A percentile compares a stretch with the other conserved stretches of the same genome.
Conservation (phyloP, 2,113 vertebrate species). For the Bettongia penicillata region DNA sequence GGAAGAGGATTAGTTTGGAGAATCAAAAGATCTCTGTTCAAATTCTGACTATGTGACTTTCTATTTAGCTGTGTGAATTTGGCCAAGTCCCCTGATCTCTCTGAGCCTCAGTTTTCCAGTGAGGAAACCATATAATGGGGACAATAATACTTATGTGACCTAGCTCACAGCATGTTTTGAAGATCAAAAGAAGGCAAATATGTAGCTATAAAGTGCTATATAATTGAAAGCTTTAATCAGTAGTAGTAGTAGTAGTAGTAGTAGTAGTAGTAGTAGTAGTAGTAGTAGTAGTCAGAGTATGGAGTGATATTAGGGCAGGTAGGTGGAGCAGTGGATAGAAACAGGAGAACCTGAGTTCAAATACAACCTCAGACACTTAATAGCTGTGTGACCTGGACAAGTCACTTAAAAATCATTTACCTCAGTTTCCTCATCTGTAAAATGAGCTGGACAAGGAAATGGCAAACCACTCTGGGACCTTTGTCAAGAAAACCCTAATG, state of each 20-base stretch:
- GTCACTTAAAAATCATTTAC: too few relatives aligned
- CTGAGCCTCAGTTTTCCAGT: neutral
- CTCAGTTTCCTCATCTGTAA: too few relatives aligned
- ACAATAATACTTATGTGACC: neutral
- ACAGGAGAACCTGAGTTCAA: neutral
- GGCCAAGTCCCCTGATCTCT: neutral
- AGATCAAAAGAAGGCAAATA: neutral
- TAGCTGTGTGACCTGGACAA: neutral
- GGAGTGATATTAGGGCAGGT: neutral
- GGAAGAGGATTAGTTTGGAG: neutral
- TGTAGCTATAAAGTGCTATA: neutral
- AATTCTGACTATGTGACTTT: neutral
- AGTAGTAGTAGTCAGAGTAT: neutral
- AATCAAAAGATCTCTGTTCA: neutral
- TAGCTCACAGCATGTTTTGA: neutral
- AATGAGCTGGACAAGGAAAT: too few relatives aligned
- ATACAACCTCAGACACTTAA: neutral
- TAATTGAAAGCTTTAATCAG: neutral
- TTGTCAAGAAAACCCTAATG: too few relatives aligned
- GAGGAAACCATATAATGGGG: neutral
- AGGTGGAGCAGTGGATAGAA: neutral
- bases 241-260: neutral
- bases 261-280: neutral
- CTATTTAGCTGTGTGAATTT: neutral
- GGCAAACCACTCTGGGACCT: too few relatives aligned